Conservation (phyloP, 2,113 vertebrate genomes). For the human region GRCh38 chr2:201108001-201108500, state of each 20-base stretch:
- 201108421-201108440: background rate
- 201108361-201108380: background rate
- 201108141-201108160: background rate
- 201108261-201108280: background rate
- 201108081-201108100: background rate
- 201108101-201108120: background rate
- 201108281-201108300: background rate
- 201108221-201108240: background rate
- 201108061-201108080: background rate
- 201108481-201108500: background rate
- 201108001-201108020: background rate
- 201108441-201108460: background rate
- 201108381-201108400: background rate
- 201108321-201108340: slow-evolving; percentile 17
- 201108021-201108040: background rate
- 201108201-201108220: background rate
- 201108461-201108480: slow-evolving; percentile 12
- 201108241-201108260: background rate
- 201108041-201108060: background rate
- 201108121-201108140: background rate
- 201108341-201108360: background rate
- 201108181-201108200: background rate
- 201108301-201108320: background rate
- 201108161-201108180: background rate
- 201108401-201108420: background rate